Base-by-base conservation (phyloP, 2,797 vertebrate genomes). In the Gorsachius magnificus region DNA sequence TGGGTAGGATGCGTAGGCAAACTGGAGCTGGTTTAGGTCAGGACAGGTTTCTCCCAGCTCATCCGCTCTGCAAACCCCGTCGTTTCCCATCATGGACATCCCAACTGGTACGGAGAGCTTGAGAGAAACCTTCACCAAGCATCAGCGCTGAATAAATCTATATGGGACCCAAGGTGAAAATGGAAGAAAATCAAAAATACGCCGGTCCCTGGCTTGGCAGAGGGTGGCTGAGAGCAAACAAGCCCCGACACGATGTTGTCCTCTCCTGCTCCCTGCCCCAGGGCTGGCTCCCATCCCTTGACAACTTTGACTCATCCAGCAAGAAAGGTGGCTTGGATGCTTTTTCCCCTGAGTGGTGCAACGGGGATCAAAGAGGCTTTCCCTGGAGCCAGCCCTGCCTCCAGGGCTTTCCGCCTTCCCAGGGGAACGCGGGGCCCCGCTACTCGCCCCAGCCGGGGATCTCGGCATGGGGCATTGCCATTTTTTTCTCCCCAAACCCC, bases 291-390 rank as follows among this genome's bases (percentile, higher is more conserved):
- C 76, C 85, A 90, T 68, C 90, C 91, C 93, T 72, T 83, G 80
- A 92, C 72, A 48, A 10, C 77, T 80, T 93, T 50, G 10, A 93
- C 93, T 90, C 96, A 97, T 93, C 95, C 88, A 96, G 88, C 95
- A 85, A 83, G 96, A 96, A 96, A 95, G 25, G 80, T 92, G 74
- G 88, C 96, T 96, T 95, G 80, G 74, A 72, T 82, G 63, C 17
- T 25, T 91, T 89, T 76, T 58, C 71, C 48, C 26, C 26, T 1
- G 18, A 24, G 53, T 94, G 84, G 75, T 0, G 65, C 58, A 95
- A 89, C 1, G 0, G 50, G 91, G 94, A 95, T 95, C 95, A 96
- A 97, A 95, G 96, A 93, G 90, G 81, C 6, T 96, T 90, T 96
- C 95, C 95, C 91, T 13, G 1, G 75, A 80, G 66, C 86, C 96